These are phyloP conservation scores for Heliconius erato DNA, from an alignment of 2,888 invertebrate genomes.

Conservation along the genomic window DNA sequence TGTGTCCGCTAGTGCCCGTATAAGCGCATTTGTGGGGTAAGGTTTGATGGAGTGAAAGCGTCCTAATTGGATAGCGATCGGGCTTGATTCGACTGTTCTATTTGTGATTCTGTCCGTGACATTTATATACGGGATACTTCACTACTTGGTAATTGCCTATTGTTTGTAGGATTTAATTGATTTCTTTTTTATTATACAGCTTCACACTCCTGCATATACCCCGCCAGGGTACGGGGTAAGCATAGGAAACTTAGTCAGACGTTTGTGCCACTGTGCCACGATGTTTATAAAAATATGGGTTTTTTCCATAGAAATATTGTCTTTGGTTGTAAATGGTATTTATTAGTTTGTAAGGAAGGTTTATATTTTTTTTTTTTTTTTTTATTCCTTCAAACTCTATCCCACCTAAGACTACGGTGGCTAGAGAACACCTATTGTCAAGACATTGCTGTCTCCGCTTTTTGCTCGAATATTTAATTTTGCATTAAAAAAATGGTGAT, in stretches of 20 bases:
- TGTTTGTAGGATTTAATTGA: not conserved
- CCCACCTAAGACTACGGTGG: too few relatives aligned
- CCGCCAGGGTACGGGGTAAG: not conserved
- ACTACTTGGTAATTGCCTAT: not conserved
- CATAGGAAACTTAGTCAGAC: not conserved
- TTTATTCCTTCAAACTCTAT: too few relatives aligned
- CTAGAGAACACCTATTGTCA: too few relatives aligned
- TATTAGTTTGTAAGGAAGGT: too few relatives aligned
- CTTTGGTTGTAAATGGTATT: too few relatives aligned
- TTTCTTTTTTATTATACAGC: not conserved
- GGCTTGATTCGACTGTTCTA: slow-evolving; percentile 29
- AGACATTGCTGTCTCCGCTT: too few relatives aligned
- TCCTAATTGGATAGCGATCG: slow-evolving; percentile 41
- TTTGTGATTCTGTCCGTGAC: slow-evolving; percentile 32
- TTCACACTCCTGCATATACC: not conserved
- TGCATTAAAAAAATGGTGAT: too few relatives aligned
- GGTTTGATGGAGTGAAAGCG: slow-evolving; percentile 37
- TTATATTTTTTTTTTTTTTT: too few relatives aligned
- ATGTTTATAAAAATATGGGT: too few relatives aligned
- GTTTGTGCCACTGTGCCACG: too few relatives aligned
- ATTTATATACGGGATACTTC: slow-evolving; percentile 14
- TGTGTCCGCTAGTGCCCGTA: not conserved
- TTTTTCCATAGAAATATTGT: too few relatives aligned
- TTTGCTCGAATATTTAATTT: too few relatives aligned
- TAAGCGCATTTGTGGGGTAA: not conserved